Base-by-base conservation (phyloP, 2,888 invertebrate genomes). In the Pilophorus perplexus region DNA sequence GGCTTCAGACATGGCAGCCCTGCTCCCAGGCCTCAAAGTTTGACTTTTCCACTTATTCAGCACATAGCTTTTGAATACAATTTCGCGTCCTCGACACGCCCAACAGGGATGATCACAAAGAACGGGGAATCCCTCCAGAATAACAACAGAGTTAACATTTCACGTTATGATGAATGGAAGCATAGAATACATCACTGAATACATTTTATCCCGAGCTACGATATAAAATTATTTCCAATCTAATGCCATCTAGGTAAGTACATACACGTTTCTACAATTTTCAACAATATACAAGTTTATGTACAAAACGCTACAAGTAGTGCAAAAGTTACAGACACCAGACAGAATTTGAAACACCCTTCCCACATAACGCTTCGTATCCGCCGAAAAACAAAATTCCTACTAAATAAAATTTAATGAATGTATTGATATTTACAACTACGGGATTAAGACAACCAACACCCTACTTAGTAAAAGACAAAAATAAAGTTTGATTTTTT, bases 211-310 rank as follows among this genome's bases (percentile, higher is more conserved):
- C n/a, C 33, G 28, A 54, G 33, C 33, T 54, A 54, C 33, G n/a
- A 54, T 54, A 54, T 33, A 54, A 54, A 54, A 54, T 54, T 54
- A 54, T 33, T 28, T 33, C n/a, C n/a, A 5, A 52, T 27, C 33
- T 20, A 14, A 18, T n/a, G 18, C 33, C 16, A 28, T 14, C 27
- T 27, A 54, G 18, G 18, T 54, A 54, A 54, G 54, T 54, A 54
- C 54, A 54, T 28, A n/a, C n/a, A n/a, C n/a, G 5, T 27, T 28
- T 54, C 33, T 28, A 54, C 6, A 18, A 54, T 54, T 33, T 54
- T 12, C 28, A 54, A 54, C 54, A 54, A 33, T 54, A 54, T 54
- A 54, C 54, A 54, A 28, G 33, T 28, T 27, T 54, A 54, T 54
- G 20, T 54, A 18, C 28, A 54, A 27, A 54, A n/a, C 12, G 33